Percentiles rank a stretch among this genome's conserved stretches.
These are phyloP conservation scores for Lepetodrilus schrolli DNA, from an alignment of 2,888 invertebrate genomes.

Conservation along the genomic window DNA sequence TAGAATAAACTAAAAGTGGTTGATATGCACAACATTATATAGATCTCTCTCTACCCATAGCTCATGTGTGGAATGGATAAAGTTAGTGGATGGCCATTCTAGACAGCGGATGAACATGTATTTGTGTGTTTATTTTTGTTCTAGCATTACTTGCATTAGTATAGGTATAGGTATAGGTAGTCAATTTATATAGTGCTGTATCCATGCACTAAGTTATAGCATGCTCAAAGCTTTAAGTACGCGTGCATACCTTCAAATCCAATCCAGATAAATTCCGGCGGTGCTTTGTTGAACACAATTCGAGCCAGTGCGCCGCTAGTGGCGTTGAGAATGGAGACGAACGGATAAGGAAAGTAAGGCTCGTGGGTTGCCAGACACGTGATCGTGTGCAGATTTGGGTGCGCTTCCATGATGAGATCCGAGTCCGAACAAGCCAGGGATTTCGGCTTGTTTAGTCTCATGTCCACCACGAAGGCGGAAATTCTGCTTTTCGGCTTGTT, in stretches of 20 bases:
- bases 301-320: constrained; percentile 41
- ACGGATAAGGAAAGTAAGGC: constrained; percentile 41
- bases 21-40: too few relatives aligned
- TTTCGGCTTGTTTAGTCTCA: constrained; percentile 34
- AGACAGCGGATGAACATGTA: too few relatives aligned
- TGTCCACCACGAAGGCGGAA: constrained; percentile 43
- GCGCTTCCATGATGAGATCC: constrained; percentile 37
- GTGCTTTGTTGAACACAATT: constrained; percentile 26
- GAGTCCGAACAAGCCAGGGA: constrained; percentile 39
- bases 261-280: constrained; percentile 44
- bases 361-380: constrained; percentile 37
- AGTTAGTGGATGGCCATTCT: too few relatives aligned
- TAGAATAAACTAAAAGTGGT: too few relatives aligned
- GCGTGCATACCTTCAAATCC: constrained; percentile 44
- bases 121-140: too few relatives aligned
- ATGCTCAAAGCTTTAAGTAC: too few relatives aligned
- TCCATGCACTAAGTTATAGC: too few relatives aligned
- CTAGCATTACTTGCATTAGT: too few relatives aligned
- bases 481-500: constrained; percentile 40
- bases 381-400: constrained; percentile 31
- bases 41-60: too few relatives aligned
- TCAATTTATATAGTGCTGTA: too few relatives aligned
- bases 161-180: too few relatives aligned
- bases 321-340: constrained; percentile 44
- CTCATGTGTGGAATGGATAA: too few relatives aligned